These are phyloP conservation scores for Archivesica marissinica DNA, from an alignment of 1,140 invertebrate genomes.

Conservation along the genomic window DNA sequence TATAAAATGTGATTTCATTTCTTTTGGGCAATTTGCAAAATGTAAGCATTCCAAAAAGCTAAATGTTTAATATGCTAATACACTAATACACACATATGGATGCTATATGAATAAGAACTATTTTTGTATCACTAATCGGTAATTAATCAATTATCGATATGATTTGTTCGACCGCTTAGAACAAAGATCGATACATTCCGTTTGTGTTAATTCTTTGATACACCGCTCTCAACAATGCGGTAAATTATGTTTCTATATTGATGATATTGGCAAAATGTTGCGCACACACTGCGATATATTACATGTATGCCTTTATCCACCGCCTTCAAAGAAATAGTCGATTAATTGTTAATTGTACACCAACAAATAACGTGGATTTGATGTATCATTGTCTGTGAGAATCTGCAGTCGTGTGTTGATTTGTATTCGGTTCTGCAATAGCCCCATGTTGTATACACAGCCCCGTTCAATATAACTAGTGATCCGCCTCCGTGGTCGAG, in stretches of 20 bases:
- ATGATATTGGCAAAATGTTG: background rate
- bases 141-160: slow-evolving; percentile 3
- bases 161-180: background rate
- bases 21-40: no score
- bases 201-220: no score
- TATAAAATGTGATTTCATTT: background rate
- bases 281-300: slow-evolving; percentile 14
- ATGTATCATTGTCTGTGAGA: background rate
- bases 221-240: no score
- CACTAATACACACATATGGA: background rate
- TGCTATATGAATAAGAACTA: background rate
- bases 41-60: no score
- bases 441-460: background rate
- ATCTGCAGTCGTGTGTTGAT: background rate
- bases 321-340: background rate
- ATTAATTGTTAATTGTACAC: no score
- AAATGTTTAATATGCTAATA: background rate
- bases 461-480: no score
- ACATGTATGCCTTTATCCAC: slow-evolving; percentile 9
- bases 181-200: background rate
- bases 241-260: no score
- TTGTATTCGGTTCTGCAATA: background rate
- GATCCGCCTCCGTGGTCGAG: no score
- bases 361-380: background rate
- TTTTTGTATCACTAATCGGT: background rate